Conservation (phyloP, 1,140 invertebrate species). For the Delia radicum region DNA sequence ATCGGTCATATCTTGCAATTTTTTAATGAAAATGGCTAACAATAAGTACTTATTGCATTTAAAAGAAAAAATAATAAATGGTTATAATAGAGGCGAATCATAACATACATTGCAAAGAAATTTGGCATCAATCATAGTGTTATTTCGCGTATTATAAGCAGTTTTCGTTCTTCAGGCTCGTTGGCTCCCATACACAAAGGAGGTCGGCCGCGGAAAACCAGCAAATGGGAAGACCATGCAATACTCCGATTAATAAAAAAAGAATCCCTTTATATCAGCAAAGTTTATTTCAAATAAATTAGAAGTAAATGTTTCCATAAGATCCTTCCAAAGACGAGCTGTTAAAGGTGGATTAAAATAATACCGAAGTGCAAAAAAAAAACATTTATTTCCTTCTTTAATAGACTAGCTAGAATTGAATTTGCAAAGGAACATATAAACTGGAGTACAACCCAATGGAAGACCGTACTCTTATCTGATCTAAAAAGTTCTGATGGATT, state of each 20-base stretch:
- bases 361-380: neutral
- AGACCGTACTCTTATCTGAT: neutral
- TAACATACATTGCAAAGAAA: no score
- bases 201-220: neutral
- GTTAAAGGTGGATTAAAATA: neutral
- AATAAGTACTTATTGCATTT: no score
- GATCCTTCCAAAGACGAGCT: neutral
- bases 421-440: neutral
- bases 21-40: no score
- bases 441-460: neutral
- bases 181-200: neutral
- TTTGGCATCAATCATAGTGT: no score
- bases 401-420: no score
- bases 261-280: constrained; percentile 7
- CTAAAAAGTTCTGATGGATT: neutral
- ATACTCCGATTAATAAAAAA: neutral
- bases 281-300: neutral
- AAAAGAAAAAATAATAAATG: no score
- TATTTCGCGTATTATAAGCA: no score
- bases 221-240: neutral
- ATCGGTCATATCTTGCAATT: no score
- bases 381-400: neutral
- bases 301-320: neutral
- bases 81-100: no score
- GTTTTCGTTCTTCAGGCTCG: neutral